phyloP scores from a whole-genome alignment of 2,888 invertebrate species.

The Cremastinae sp. region DNA sequence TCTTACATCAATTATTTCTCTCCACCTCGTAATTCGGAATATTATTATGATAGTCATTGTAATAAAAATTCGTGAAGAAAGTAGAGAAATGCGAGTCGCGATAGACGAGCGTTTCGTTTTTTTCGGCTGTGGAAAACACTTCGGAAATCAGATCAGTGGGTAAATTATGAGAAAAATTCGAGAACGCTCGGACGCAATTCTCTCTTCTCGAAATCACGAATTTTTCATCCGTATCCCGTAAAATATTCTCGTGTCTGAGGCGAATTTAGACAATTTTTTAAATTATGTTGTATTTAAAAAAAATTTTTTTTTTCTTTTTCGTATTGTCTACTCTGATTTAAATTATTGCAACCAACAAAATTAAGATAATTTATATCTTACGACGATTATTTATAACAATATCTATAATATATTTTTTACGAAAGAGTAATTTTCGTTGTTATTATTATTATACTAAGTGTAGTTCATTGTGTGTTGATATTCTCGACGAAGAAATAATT shows the following conservation, averaged over 20 bases:
- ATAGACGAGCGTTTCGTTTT: conserved; percentile 58
- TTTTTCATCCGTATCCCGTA: conserved; percentile 22
- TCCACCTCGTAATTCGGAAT: conserved; percentile 30
- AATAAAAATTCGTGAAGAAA: conserved; percentile 20
- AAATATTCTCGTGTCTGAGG: conserved; percentile 24
- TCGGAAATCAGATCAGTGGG: conserved; percentile 62
- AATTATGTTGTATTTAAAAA: no score
- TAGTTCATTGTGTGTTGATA: no score
- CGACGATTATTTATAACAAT: no score
- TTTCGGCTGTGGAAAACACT: conserved; percentile 50
- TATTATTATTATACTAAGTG: no score
- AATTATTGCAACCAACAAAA: no score
- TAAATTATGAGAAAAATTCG: conserved; percentile 54
- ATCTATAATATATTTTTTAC: no score
- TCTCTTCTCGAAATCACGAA: neutral
- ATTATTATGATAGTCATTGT: conserved; percentile 32
- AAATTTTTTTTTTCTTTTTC: no score
- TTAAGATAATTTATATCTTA: no score
- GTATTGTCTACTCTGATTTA: no score
- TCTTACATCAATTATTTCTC: neutral
- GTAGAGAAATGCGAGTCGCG: conserved; percentile 48
- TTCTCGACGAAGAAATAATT: no score
- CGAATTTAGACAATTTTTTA: no score
- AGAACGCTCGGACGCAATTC: neutral
- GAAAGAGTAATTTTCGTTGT: no score